These are phyloP conservation scores for Triplophysa dalaica DNA, from an alignment of 2,113 vertebrate genomes.

Conservation along the genomic window DNA sequence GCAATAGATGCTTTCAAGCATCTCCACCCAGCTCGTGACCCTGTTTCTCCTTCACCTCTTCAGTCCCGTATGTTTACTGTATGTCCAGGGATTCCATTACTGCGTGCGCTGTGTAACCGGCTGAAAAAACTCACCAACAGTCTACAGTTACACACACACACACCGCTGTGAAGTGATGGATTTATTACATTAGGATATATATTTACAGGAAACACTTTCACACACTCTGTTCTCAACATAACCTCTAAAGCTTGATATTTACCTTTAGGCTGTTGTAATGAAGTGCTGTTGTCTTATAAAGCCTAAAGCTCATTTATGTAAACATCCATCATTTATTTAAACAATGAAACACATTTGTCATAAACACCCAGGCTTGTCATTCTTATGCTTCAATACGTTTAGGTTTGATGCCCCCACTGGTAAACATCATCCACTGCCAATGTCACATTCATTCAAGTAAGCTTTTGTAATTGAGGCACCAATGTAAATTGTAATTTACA, in stretches of 20 bases:
- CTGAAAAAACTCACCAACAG: background rate
- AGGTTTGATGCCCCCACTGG: no score
- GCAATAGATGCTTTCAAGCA: background rate
- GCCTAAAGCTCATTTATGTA: no score
- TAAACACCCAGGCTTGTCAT: no score
- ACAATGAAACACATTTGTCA: no score
- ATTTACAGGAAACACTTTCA: constrained; percentile 13
- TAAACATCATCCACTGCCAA: no score
- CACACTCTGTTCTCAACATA: background rate
- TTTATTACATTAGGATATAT: background rate
- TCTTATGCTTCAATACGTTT: no score
- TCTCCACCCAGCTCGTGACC: constrained; percentile 35
- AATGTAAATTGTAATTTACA: no score
- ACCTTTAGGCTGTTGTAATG: background rate
- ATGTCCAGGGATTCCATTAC: background rate
- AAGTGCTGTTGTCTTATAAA: no score
- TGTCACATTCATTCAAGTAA: no score
- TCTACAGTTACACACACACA: constrained; percentile 20
- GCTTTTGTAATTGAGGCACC: no score
- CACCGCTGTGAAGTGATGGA: background rate
- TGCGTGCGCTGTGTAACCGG: background rate
- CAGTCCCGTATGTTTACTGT: background rate
- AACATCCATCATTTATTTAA: no score
- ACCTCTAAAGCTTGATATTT: background rate
- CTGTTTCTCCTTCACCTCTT: constrained; percentile 17